These are phyloP conservation scores for Pollimyrus isidori DNA, from an alignment of 2,113 vertebrate genomes.

Conservation along the genomic window DNA sequence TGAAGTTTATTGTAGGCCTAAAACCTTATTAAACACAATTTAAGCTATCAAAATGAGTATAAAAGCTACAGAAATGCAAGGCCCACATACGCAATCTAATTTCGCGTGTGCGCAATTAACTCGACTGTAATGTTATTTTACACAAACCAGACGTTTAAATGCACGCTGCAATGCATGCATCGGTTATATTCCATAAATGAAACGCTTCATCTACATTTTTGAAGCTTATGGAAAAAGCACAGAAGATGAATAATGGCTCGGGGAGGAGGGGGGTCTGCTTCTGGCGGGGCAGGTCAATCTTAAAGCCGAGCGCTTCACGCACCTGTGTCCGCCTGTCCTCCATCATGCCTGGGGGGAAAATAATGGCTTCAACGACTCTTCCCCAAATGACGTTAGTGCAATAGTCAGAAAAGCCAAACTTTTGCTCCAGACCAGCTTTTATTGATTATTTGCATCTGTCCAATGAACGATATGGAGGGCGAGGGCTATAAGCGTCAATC, in stretches of 20 bases:
- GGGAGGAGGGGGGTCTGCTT: background rate
- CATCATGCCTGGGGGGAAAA: background rate
- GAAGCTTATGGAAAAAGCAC: background rate
- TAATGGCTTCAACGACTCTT: background rate
- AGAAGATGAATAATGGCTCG: background rate
- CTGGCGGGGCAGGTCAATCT: background rate
- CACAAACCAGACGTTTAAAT: background rate
- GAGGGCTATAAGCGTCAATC: background rate
- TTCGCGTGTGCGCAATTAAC: background rate
- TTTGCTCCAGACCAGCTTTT: background rate
- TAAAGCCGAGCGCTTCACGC: background rate
- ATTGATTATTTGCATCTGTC: background rate
- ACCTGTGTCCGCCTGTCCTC: conserved; percentile 1
- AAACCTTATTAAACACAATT: background rate
- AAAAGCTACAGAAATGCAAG: background rate
- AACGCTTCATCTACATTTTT: background rate
- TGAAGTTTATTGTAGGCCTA: background rate
- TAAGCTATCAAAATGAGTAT: background rate
- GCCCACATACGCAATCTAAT: background rate
- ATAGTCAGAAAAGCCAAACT: background rate
- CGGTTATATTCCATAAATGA: background rate
- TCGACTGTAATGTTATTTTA: background rate
- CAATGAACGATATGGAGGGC: background rate
- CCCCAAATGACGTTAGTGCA: background rate
- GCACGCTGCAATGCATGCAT: background rate